Percentiles rank a stretch among this genome's conserved stretches.
Conservation (phyloP, 2,888 invertebrate species). For the Chymomyza caudatula region DNA sequence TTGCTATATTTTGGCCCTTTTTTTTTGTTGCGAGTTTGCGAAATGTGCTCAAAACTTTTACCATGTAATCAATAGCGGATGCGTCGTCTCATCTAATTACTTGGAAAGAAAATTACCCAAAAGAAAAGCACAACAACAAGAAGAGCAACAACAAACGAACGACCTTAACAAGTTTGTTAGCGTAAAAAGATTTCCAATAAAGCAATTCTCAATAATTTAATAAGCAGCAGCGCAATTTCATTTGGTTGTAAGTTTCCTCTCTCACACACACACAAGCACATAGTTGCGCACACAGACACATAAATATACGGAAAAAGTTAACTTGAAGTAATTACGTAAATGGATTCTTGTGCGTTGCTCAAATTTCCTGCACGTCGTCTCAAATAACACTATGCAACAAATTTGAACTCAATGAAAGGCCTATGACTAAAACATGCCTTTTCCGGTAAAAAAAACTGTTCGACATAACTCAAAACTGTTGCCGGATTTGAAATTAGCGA, state of each 20-base stretch:
- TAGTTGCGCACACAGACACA: neutral
- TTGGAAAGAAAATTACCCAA: neutral
- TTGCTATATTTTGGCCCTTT: neutral
- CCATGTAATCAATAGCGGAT: slow-evolving; percentile 19
- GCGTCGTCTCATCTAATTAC: slow-evolving; percentile 29
- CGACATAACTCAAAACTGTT: no score
- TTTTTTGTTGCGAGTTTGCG: neutral
- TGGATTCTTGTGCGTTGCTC: slow-evolving; percentile 67
- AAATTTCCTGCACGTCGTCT: slow-evolving; percentile 66
- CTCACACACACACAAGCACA: slow-evolving; percentile 19
- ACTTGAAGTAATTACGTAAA: slow-evolving; percentile 71
- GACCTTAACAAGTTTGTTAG: neutral
- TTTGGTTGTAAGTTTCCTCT: neutral
- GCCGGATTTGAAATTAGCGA: no score
- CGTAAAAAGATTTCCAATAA: slow-evolving; percentile 61
- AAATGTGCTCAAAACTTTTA: slow-evolving; percentile 27
- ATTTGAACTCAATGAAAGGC: no score
- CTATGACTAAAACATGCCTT: no score
- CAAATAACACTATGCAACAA: no score
- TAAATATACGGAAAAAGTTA: slow-evolving; percentile 49
- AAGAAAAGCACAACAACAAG: neutral
- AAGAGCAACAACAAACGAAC: neutral
- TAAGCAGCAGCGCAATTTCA: slow-evolving; percentile 41
- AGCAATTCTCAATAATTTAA: slow-evolving; percentile 61
- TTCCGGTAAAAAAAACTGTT: no score